Evolutionary conservation across 2,888 invertebrate genomes (phyloP).

Genomic region (Polymixis flavicincta): DNA sequence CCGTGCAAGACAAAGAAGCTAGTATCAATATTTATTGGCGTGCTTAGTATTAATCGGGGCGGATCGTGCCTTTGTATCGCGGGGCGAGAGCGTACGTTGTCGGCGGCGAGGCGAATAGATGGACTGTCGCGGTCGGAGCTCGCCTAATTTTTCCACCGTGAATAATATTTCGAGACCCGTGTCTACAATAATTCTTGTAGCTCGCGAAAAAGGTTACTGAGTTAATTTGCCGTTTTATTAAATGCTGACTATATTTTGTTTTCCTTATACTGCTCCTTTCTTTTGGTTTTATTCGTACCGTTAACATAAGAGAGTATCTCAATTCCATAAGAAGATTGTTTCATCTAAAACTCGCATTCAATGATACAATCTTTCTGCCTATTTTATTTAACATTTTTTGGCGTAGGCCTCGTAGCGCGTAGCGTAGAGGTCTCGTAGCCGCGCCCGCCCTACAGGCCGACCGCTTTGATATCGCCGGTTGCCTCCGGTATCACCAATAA

Average conservation of each 20-base stretch:
- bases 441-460: slow-evolving; percentile 78
- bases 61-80: slow-evolving; percentile 84
- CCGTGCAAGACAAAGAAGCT: slow-evolving; percentile 88
- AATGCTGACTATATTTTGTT: slow-evolving; percentile 31
- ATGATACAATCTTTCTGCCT: slow-evolving; percentile 47
- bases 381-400: slow-evolving; percentile 52
- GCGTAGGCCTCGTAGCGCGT: slow-evolving; percentile 76
- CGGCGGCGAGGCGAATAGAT: slow-evolving; percentile 81
- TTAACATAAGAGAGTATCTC: slow-evolving; percentile 34
- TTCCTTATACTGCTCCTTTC: slow-evolving; percentile 17
- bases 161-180: slow-evolving; percentile 76
- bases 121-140: slow-evolving; percentile 85
- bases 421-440: slow-evolving; percentile 75
- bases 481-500: slow-evolving; percentile 72
- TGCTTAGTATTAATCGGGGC: slow-evolving; percentile 89
- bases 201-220: slow-evolving; percentile 35
- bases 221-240: slow-evolving; percentile 42
- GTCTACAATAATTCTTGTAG: slow-evolving; percentile 34
- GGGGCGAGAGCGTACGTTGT: slow-evolving; percentile 70
- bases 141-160: slow-evolving; percentile 84
- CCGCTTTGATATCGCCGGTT: slow-evolving; percentile 73
- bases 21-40: slow-evolving; percentile 90
- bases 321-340: slow-evolving; percentile 46
- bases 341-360: slow-evolving; percentile 39
- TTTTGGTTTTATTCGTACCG: slow-evolving; percentile 20